Evolutionary conservation across 1,140 invertebrate species (phyloP), one percentile per base, ranked within the genome.

Genomic region (Solen grandis): DNA sequence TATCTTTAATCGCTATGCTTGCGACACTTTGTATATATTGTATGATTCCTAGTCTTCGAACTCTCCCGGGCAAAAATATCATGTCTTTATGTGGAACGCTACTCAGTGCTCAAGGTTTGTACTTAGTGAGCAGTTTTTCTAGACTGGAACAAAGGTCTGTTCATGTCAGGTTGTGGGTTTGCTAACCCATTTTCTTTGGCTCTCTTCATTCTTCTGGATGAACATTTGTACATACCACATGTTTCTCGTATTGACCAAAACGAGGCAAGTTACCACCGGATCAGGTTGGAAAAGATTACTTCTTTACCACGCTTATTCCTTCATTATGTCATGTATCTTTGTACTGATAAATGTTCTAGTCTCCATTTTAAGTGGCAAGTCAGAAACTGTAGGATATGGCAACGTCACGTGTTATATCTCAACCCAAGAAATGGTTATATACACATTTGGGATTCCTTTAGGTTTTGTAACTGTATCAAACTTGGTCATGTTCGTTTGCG

Each of bases 141-240:
- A 19, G 29, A 14, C 36, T 77, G 4, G 41, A 65, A 22, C 1
- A 0, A 4, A 33, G 55, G 38, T 65, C 60, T 5, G 22, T 13
- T 4, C 16, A 36, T 77, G 74, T 31, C 1, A 33, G 16, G 36
- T 57, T 3, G n/a, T 77, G 0, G 74, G 74, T 52, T 3, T 77
- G 14, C 36, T 77, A 10, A 19, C 62, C 5, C 74, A 77, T 55
- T 77, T 54, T 27, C 4, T 22, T 25, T 77, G 60, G 74, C 50
- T 77, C 14, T 10, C 52, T 3, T 57, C 35, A 22, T n/a, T 63
- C 16, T 55, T 65, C 29, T 77, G 74, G 74, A 77, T 77, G 74
- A 65, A 65, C 29, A 55, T 77, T 63, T 77, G 74, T 25, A 77
- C 74, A 19, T 77, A 57, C 25, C 74, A 77, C 35, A 77, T 68